Conservation (phyloP, 2,888 invertebrate species). For the Belgica antarctica region DNA sequence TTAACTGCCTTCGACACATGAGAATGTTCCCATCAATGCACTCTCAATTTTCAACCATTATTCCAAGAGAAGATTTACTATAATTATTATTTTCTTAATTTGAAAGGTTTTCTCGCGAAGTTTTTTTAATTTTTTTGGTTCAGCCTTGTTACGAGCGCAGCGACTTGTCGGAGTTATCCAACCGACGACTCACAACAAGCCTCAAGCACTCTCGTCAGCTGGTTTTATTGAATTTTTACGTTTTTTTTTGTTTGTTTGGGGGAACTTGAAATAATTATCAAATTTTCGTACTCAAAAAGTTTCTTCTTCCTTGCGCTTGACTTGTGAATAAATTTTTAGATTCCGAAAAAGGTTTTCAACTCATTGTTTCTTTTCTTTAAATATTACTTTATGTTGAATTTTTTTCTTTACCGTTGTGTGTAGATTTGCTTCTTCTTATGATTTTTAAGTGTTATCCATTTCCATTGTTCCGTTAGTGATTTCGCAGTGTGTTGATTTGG, state of each 20-base stretch:
- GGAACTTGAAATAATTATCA: slow-evolving; percentile 11
- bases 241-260: slow-evolving; percentile 18
- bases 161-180: too few relatives aligned
- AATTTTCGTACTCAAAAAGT: not conserved
- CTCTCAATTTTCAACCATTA: slow-evolving; percentile 24
- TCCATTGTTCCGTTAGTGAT: slow-evolving; percentile 31
- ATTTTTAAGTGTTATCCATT: slow-evolving; percentile 16
- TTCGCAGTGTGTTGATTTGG: not conserved
- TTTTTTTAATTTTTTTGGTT: slow-evolving; percentile 32
- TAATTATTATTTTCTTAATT: slow-evolving; percentile 38
- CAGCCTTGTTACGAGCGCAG: not conserved
- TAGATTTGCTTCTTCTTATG: slow-evolving; percentile 5
- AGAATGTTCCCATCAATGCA: not conserved
- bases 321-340: slow-evolving; percentile 2
- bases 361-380: not conserved
- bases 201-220: not conserved
- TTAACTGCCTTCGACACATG: not conserved
- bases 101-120: slow-evolving; percentile 21
- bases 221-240: slow-evolving; percentile 6
- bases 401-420: slow-evolving; percentile 5
- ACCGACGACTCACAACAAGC: not conserved
- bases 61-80: slow-evolving; percentile 38
- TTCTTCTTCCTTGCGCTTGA: not conserved
- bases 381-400: slow-evolving; percentile 19
- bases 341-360: slow-evolving; percentile 21